phyloP scores from a whole-genome alignment of 1,140 invertebrate species.

The Octopus bimaculoides region DNA sequence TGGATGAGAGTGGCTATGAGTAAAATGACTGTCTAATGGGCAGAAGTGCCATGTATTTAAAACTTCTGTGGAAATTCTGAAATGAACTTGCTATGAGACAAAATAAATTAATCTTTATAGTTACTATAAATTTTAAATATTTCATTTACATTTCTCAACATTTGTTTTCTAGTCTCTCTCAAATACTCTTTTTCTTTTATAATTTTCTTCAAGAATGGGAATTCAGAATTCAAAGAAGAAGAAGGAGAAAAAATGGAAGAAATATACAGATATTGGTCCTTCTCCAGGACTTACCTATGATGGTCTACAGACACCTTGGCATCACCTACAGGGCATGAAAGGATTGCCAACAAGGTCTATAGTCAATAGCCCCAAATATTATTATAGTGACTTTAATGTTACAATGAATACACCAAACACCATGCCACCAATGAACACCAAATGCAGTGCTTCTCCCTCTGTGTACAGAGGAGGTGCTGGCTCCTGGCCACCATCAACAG shows the following conservation, averaged over 20 bases:
- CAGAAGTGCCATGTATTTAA: too few species aligned
- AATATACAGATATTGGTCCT: neutral
- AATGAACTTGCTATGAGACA: too few species aligned
- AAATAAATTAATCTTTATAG: too few species aligned
- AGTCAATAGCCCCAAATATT: neutral
- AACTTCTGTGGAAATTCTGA: too few species aligned
- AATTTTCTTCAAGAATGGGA: neutral
- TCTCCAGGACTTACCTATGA: neutral
- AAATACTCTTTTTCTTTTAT: too few species aligned
- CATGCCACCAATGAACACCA: neutral
- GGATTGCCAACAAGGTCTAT: neutral
- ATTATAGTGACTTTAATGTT: neutral
- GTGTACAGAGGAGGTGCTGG: neutral
- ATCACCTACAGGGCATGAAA: neutral
- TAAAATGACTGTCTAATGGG: too few species aligned
- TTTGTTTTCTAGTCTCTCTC: too few species aligned
- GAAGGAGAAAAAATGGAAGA: conserved; percentile 12
- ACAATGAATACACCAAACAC: neutral
- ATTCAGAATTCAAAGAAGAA: conserved; percentile 5
- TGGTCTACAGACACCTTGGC: neutral
- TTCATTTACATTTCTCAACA: too few species aligned
- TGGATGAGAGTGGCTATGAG: too few species aligned
- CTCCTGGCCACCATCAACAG: neutral
- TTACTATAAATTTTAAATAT: too few species aligned
- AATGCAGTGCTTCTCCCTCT: neutral